These are phyloP conservation scores for Coecobrya sp. DNA, from an alignment of 2,888 invertebrate species.

Conservation along the genomic window DNA sequence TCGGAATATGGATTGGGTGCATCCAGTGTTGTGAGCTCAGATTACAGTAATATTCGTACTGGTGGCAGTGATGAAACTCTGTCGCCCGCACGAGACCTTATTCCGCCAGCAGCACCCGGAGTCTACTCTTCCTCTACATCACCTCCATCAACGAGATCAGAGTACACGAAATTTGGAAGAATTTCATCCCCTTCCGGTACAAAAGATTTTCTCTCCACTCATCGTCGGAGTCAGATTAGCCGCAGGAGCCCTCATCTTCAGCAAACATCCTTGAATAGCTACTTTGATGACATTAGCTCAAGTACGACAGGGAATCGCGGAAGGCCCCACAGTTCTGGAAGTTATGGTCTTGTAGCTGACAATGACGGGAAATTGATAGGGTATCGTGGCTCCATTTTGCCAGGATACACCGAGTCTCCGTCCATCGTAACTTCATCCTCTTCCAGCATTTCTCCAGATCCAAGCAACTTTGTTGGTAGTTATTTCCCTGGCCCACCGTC, in stretches of 20 bases:
- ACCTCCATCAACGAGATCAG: conserved; percentile 57
- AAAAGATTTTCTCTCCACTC: conserved; percentile 56
- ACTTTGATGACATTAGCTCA: conserved; percentile 68
- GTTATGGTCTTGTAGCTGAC: conserved; percentile 70
- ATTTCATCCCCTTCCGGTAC: conserved; percentile 47
- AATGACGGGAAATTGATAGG: conserved; percentile 77
- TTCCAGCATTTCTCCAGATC: conserved; percentile 43
- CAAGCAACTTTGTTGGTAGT: conserved; percentile 62
- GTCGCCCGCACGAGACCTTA: conserved; percentile 73
- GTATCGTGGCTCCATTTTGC: conserved; percentile 67
- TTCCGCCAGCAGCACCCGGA: conserved; percentile 61
- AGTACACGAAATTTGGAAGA: conserved; percentile 55
- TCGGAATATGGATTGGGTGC: conserved; percentile 67
- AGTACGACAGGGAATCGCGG: conserved; percentile 50
- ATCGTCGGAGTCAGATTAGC: conserved; percentile 65
- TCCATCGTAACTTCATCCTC: neutral
- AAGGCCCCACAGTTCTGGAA: conserved; percentile 46
- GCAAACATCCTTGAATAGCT: conserved; percentile 41
- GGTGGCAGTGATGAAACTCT: conserved; percentile 42
- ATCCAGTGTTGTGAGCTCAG: conserved; percentile 56
- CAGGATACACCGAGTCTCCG: conserved; percentile 56
- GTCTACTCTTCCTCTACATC: conserved; percentile 51
- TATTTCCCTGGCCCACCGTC: conserved; percentile 60
- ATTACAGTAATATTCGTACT: conserved; percentile 37
- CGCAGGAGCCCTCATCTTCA: conserved; percentile 73